Percentiles rank a stretch among this genome's conserved stretches.
These are phyloP conservation scores for Sterrhoptilus dennistouni DNA, from an alignment of 2,113 vertebrate species.

Conservation along the genomic window DNA sequence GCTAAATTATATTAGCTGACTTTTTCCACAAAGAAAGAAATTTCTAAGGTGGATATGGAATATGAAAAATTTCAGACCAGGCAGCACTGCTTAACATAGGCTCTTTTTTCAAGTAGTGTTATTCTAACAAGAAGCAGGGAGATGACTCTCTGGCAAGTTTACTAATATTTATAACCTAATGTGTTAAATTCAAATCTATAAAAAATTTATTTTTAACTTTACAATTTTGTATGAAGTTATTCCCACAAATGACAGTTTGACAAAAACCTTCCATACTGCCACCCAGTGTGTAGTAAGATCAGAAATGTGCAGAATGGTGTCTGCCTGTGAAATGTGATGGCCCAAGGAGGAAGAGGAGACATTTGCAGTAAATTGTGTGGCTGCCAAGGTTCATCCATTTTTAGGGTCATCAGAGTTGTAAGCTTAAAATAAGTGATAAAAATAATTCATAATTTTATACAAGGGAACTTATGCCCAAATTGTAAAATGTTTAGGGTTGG, in stretches of 20 bases:
- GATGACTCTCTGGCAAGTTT: neutral
- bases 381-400: neutral
- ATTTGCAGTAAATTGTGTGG: neutral
- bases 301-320: neutral
- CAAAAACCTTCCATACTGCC: neutral
- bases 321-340: neutral
- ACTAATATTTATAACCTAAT: neutral
- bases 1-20: neutral
- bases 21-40: neutral
- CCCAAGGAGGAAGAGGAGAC: neutral
- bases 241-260: neutral
- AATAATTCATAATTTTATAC: neutral
- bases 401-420: neutral
- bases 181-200: neutral
- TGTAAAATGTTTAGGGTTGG: rapidly evolving
- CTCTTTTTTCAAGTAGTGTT: neutral
- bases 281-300: neutral
- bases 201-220: neutral
- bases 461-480: neutral
- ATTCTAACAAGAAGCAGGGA: neutral
- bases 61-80: neutral
- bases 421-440: neutral
- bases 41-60: neutral
- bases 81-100: neutral
- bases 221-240: neutral